A percentile compares a stretch with the other conserved stretches of the same genome.
Conservation (phyloP, 2,113 vertebrate species). For the Ardeotis arabs region DNA sequence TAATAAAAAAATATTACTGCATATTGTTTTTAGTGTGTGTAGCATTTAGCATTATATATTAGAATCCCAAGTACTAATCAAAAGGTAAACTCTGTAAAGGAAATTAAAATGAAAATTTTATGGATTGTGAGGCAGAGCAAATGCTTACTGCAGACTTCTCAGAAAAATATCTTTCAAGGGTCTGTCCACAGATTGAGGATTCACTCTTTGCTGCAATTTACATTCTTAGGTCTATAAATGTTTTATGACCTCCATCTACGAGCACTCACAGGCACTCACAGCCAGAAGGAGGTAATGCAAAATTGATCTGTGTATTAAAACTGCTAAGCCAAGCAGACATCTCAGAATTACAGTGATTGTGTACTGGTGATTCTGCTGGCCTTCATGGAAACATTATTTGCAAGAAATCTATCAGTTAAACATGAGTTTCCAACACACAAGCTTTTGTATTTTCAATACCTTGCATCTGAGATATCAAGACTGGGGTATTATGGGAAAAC, state of each 20-base stretch:
- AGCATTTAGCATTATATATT: not conserved
- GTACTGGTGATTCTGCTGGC: constrained; percentile 68
- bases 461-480: not conserved
- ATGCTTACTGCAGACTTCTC: constrained; percentile 61
- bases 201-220: constrained; percentile 82
- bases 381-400: constrained; percentile 46
- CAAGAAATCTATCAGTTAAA: constrained; percentile 14
- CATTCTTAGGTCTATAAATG: constrained; percentile 86
- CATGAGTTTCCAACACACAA: not conserved
- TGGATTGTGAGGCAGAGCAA: constrained; percentile 64
- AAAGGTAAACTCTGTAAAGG: constrained; percentile 29
- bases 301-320: constrained; percentile 94
- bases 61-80: not conserved
- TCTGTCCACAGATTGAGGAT: constrained; percentile 78
- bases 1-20: not conserved
- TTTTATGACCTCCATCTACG: constrained; percentile 86
- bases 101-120: constrained; percentile 74
- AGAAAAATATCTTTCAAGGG: constrained; percentile 77
- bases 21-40: not conserved
- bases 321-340: constrained; percentile 84
- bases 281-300: constrained; percentile 89
- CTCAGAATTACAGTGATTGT: constrained; percentile 83
- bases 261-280: constrained; percentile 84
- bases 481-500: not conserved
- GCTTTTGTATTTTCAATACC: not conserved